A percentile compares a stretch with the other conserved stretches of the same genome.
Evolutionary conservation across 2,888 invertebrate genomes (phyloP).

Genomic region (Ecliptopera silaceata): DNA sequence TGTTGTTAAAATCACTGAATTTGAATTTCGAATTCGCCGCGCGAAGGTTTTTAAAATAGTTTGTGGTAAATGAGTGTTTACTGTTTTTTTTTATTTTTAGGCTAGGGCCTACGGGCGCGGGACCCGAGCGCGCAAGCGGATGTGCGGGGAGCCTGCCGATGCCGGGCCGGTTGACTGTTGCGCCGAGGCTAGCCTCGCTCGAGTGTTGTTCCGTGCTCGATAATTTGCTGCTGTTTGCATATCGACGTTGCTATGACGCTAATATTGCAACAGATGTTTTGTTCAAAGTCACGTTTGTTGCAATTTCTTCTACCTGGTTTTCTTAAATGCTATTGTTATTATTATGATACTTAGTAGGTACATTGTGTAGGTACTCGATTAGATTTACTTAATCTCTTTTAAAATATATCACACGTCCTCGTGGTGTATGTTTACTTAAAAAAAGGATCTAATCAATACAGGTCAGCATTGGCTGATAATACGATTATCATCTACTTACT

Average conservation of each 20-base stretch:
- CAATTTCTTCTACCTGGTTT: too few relatives aligned
- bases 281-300: conserved; percentile 7
- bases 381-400: too few relatives aligned
- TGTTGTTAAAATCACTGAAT: conserved; percentile 4
- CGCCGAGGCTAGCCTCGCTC: conserved; percentile 45
- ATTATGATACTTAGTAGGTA: too few relatives aligned
- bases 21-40: conserved; percentile 13
- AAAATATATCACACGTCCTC: too few relatives aligned
- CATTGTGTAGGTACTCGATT: too few relatives aligned
- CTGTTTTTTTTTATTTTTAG: conserved; percentile 26
- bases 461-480: too few relatives aligned
- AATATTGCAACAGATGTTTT: conserved; percentile 23
- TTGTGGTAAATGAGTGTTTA: not conserved
- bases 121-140: conserved; percentile 75
- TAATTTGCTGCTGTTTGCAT: conserved; percentile 55
- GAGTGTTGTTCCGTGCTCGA: conserved; percentile 66
- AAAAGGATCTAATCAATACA: too few relatives aligned
- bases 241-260: conserved; percentile 52
- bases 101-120: conserved; percentile 62
- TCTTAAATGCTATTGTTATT: too few relatives aligned
- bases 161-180: conserved; percentile 64
- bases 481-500: too few relatives aligned
- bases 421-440: too few relatives aligned
- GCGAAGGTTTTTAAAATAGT: conserved; percentile 2
- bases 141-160: conserved; percentile 72